Conservation (phyloP, 2,797 vertebrate genomes). For the Periparus ater region DNA sequence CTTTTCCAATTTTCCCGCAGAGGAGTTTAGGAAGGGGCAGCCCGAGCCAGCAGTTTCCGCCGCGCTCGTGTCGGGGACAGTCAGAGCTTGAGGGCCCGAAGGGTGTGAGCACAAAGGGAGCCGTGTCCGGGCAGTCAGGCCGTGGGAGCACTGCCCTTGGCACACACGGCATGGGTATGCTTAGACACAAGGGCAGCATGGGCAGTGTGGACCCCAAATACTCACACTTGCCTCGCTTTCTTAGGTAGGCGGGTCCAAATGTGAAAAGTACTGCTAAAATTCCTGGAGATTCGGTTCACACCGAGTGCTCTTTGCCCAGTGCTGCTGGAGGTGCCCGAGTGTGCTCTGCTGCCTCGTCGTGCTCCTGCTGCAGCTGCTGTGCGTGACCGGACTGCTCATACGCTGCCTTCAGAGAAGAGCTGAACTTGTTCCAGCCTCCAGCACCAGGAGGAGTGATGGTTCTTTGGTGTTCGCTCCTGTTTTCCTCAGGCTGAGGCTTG, state of each 20-base stretch:
- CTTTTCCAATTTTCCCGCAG: background rate
- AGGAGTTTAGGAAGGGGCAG: background rate
- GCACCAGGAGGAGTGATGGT: background rate
- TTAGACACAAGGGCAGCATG: background rate
- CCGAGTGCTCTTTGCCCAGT: accelerated
- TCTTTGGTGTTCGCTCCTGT: background rate
- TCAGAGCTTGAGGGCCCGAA: background rate
- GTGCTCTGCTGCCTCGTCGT: background rate
- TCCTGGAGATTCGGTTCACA: background rate
- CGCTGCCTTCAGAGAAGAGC: background rate
- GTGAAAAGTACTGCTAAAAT: background rate
- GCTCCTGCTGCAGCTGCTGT: background rate
- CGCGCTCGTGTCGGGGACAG: accelerated
- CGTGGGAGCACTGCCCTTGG: background rate
- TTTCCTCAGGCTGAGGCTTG: background rate
- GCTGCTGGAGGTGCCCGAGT: background rate
- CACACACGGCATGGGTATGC: accelerated
- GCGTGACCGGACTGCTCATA: background rate
- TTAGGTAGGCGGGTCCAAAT: background rate
- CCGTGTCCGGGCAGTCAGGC: background rate
- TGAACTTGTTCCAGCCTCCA: background rate
- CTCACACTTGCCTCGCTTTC: background rate
- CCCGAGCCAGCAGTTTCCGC: background rate
- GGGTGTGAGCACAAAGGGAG: background rate
- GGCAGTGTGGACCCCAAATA: background rate